Conservation (phyloP, 2,888 invertebrate species). For the Polydrusus cervinus region DNA sequence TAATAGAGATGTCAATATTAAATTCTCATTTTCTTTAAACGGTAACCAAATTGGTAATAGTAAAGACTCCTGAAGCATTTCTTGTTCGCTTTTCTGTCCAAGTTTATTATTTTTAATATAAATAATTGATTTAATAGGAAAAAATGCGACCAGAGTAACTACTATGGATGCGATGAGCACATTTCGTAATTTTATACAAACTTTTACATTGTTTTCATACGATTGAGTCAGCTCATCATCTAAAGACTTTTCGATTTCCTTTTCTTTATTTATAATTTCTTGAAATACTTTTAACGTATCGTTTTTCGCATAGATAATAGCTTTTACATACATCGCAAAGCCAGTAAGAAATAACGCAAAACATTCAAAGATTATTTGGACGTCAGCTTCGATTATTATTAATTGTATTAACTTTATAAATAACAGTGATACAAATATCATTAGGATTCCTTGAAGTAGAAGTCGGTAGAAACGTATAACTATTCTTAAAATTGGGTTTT, state of each 20-base stretch:
- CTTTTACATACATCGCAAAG: neutral
- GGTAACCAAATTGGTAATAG: neutral
- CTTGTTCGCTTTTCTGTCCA: neutral
- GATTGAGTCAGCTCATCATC: neutral
- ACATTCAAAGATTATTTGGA: neutral
- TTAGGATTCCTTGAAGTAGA: neutral
- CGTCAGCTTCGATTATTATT: neutral
- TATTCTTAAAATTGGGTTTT: neutral
- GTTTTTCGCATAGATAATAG: neutral
- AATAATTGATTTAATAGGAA: neutral
- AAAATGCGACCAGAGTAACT: neutral
- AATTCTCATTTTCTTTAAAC: neutral
- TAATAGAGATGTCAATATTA: neutral
- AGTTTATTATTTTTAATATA: too few species aligned
- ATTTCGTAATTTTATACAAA: neutral
- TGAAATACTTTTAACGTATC: neutral
- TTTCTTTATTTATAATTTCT: neutral
- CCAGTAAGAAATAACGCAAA: neutral
- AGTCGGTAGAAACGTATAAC: neutral
- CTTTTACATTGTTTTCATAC: neutral
- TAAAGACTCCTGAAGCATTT: neutral
- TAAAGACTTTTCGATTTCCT: neutral
- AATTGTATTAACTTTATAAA: neutral
- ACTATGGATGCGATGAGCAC: neutral
- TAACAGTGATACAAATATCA: neutral